Evolutionary conservation across 2,888 invertebrate species (phyloP), one percentile per base, ranked within the genome.

Genomic region (Seladonia tumulorum): DNA sequence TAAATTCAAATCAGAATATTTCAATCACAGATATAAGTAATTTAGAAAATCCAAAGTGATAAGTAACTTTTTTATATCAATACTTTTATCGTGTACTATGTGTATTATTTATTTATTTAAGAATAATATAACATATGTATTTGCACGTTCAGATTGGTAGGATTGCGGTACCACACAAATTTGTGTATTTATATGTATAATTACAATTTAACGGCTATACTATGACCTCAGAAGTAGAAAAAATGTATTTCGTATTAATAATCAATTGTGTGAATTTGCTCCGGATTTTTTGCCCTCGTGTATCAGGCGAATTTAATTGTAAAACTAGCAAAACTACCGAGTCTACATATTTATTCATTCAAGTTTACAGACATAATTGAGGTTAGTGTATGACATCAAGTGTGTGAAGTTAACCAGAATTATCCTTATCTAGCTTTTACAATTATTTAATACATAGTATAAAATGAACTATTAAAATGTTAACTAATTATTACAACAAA

Each of bases 291-390:
- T 12, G 94, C 93, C 0, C 72, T 91, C 57, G 94, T 93, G 25
- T 91, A 92, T 89, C 93, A 94, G 80, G 74, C 89, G 5, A 93
- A 94, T 83, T 85, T 94, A 71, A 80, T 90, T n/a, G 80, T 94
- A n/a, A 94, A 76, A 88, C 87, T 71, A 86, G 87, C 0, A 87
- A 74, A n/a, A 92, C 87, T 12, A 89, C 92, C 10, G 89, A 92
- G 29, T 92, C 88, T 8, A n/a, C n/a, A n/a, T n/a, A 84, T 89
- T 71, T 87, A 90, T 35, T 90, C 92, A 0, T 94, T 94, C 71
- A 53, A 83, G 68, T 94, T 94, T 81, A 29, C 81, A 25, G 93
- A 94, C 79, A 81, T 92, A 77, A 94, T 95, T 82, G 95, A 95
- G 94, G 95, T 95, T 94, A 93, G 92, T 87, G 66, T 66, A 16